Evolutionary conservation across 2,113 vertebrate species (phyloP), one percentile per base, ranked within the genome.

Genomic region (Stegastes partitus): DNA sequence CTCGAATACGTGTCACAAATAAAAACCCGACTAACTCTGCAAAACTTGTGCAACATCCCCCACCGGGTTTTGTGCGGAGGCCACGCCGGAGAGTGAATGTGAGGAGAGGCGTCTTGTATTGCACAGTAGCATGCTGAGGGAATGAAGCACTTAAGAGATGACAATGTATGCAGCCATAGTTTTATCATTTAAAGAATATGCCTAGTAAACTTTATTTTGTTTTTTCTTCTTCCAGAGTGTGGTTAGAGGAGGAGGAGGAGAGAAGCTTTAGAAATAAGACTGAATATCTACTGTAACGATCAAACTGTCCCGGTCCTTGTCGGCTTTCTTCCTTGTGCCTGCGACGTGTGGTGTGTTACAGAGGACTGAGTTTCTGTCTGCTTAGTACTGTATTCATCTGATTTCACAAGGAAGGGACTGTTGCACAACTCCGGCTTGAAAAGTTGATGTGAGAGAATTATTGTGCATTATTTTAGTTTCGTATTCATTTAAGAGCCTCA

Each of bases 301-400:
- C 34, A 82, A 84, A 47, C 14, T 44, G 22, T 65, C 68, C 62
- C 70, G 77, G 63, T 68, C 59, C 51, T 63, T 78, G 59, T 76
- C 61, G 56, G 57, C 53, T 76, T 88, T 70, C 84, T 87, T 90
- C 74, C 79, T 88, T 83, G 90, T 89, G 90, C 85, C 90, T 93
- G 81, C 66, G 54, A 89, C 68, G 63, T 79, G 56, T 68, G 69
- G 79, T 87, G 63, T 86, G 19, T 77, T 61, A 61, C 61, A 80
- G 26, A 72, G 28, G 59, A 78, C 22, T 39, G 62, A 79, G 25
- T 59, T 78, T 79, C 64, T 69, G 50, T 84, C 70, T 57, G 39
- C 16, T 68, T 64, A 50, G 65, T 66, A 69, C 69, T 70, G 56
- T 77, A 34, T 54, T 68, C 11, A 54, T 26, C 23, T 81, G 45